Evolutionary conservation across 2,113 vertebrate genomes (phyloP).

Genomic region (Synodontis membranacea): DNA sequence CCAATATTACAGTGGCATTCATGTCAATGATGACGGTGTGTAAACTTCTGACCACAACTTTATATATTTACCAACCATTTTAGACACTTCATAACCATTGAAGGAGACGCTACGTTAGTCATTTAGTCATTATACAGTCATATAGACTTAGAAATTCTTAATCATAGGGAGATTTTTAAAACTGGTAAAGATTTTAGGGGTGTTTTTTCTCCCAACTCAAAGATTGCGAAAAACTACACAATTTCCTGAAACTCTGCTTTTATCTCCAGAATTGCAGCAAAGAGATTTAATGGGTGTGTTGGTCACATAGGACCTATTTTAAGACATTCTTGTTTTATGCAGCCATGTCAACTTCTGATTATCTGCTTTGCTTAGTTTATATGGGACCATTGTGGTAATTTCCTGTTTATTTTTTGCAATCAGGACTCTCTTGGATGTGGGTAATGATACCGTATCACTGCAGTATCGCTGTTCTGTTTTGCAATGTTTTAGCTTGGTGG

Average conservation of each 20-base stretch:
- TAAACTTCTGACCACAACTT: too few relatives aligned
- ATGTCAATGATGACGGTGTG: too few relatives aligned
- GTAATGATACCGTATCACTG: not conserved
- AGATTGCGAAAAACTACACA: not conserved
- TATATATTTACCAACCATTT: not conserved
- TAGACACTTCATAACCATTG: not conserved
- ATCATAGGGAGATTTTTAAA: not conserved
- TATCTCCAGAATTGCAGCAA: not conserved
- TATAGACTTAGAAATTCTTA: not conserved
- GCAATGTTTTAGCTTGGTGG: not conserved
- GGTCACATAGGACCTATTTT: not conserved
- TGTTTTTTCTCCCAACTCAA: not conserved
- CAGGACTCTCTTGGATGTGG: conserved; percentile 11
- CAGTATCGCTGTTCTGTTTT: not conserved
- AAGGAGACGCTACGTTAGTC: not conserved
- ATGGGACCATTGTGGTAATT: conserved; percentile 35
- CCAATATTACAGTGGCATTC: too few relatives aligned
- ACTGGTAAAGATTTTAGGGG: not conserved
- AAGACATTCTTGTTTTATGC: not conserved
- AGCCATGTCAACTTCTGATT: conserved; percentile 35
- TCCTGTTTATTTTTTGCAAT: conserved; percentile 50
- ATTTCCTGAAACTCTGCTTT: not conserved
- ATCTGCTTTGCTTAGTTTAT: conserved; percentile 9
- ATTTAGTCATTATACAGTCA: not conserved
- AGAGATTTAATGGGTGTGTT: conserved; percentile 20